A percentile compares a stretch with the other conserved stretches of the same genome.
These are phyloP conservation scores for Cephus spinipes DNA, from an alignment of 2,888 invertebrate genomes.

Conservation along the genomic window DNA sequence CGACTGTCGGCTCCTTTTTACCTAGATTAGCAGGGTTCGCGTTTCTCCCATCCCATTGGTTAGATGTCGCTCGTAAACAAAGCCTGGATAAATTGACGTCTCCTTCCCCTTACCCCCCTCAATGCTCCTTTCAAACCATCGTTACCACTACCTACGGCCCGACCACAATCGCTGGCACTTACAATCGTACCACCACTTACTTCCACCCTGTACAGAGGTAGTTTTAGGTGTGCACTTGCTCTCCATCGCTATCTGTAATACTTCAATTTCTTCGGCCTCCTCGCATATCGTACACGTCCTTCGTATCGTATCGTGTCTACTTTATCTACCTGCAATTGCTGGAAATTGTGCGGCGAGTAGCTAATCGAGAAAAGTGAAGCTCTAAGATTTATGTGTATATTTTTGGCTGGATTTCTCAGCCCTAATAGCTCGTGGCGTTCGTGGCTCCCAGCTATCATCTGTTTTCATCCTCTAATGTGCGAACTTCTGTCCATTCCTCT, in stretches of 20 bases:
- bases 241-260: not conserved
- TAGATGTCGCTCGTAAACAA: constrained; percentile 47
- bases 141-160: constrained; percentile 6
- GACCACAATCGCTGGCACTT: constrained; percentile 6
- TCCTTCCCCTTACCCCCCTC: not conserved
- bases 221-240: constrained; percentile 1
- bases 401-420: not conserved
- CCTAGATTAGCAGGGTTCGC: constrained; percentile 42
- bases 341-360: not conserved
- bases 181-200: not conserved
- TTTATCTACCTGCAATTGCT: not conserved
- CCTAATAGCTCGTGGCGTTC: not conserved
- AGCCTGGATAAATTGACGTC: constrained; percentile 49
- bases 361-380: not conserved
- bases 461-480: not conserved
- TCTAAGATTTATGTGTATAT: not conserved
- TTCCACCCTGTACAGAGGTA: not conserved
- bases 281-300: not conserved
- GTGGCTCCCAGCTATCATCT: not conserved
- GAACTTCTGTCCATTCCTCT: not conserved
- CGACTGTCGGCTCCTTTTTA: constrained; percentile 37
- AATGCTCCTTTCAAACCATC: not conserved
- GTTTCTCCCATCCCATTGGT: constrained; percentile 7
- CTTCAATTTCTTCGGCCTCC: not conserved
- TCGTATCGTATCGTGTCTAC: not conserved